Base-by-base conservation (phyloP, 1,140 invertebrate genomes). In the Archivesica marissinica region DNA sequence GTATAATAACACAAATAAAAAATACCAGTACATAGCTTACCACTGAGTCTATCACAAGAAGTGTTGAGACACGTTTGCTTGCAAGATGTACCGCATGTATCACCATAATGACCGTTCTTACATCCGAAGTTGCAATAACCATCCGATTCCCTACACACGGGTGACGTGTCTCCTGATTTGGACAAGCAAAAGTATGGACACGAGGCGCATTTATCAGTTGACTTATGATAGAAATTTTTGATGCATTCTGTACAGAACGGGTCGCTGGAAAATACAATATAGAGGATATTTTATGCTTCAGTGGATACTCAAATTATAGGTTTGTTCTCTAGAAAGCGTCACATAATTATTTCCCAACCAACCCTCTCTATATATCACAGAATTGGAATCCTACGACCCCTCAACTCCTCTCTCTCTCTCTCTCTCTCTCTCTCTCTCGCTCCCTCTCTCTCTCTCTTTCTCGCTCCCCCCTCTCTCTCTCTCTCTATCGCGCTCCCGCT, bases 61-160 rank as follows among this genome's bases (percentile, higher is more conserved):
- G 9, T 15, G n/a, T 64, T 20, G 4, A 33, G 50, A 17, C 68
- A 72, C 2, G 41, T 50, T 0, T 15, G 17, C 15, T 20, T 44
- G n/a, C 68, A 72, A 0, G 25, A 9, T 13, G 2, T 9, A 15
- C 6, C 33, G 15, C 68, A 72, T 17, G 1, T 44, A 25, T n/a
- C 15, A 28, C 41, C 68, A 50, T 72, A 44, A 1, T 33, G 25
- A 28, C 41, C 28, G 6, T 17, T 6, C 15, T 41, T 23, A 25
- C 68, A 72, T 2, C 41, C 68, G n/a, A 72, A 72, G 1, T 72
- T 17, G 50, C 68, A 72, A 15, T 47, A 33, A 9, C 68, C 68
- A 6, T 28, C 25, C 0, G 30, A 2, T 72, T 44, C 41, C 0
- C 44, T 72, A 44, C 68, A 72, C 2, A 17, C 17, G 1, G 23